Evolutionary conservation across 1,140 invertebrate species (phyloP).

Genomic region (Drosophila santomea): DNA sequence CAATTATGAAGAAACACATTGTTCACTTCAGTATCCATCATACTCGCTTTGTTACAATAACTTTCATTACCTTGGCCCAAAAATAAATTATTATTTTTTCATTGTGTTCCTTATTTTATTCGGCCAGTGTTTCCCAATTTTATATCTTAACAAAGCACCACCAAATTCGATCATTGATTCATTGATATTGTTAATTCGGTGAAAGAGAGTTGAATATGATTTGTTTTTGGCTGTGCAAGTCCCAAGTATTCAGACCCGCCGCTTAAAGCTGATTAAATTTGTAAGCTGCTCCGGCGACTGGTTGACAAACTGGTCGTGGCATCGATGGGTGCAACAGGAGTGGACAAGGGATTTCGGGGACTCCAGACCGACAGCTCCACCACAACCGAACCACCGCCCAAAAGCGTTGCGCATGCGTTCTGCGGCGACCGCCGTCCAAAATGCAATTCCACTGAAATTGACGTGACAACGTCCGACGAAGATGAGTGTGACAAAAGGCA

Average conservation of each 20-base stretch:
- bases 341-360: constrained; percentile 12
- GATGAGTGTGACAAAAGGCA: constrained; percentile 79
- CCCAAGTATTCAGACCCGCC: constrained; percentile 14
- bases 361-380: constrained; percentile 9
- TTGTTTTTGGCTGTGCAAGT: constrained; percentile 21
- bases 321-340: constrained; percentile 2
- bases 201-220: not conserved
- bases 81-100: too few species aligned
- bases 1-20: too few species aligned
- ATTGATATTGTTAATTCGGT: not conserved
- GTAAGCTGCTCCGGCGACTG: constrained; percentile 64
- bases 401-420: constrained; percentile 67
- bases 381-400: not conserved
- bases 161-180: not conserved
- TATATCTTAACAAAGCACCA: not conserved
- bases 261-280: constrained; percentile 78
- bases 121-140: not conserved
- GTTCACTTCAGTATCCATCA: too few species aligned
- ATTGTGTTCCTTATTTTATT: not conserved
- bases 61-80: too few species aligned
- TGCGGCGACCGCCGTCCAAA: constrained; percentile 47
- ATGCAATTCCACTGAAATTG: constrained; percentile 76
- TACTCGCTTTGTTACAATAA: too few species aligned
- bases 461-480: constrained; percentile 73
- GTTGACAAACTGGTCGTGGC: constrained; percentile 75